Evolutionary conservation across 2,113 vertebrate species (phyloP).

Genomic region (Microcebus tavaratra): DNA sequence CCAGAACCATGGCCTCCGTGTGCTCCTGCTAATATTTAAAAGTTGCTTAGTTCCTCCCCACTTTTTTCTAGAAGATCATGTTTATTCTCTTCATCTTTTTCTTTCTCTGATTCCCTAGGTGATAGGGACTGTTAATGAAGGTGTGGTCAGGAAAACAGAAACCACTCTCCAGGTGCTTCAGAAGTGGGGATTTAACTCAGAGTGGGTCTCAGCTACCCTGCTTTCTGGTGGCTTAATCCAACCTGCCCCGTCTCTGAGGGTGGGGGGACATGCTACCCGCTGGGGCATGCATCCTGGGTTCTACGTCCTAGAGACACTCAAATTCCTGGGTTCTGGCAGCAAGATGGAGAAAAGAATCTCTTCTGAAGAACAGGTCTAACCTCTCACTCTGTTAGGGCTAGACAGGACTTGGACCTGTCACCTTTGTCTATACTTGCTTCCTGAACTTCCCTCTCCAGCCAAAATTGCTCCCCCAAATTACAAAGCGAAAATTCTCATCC

Average conservation of each 20-base stretch:
- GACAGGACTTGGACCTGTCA: background rate
- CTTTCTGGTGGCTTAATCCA: background rate
- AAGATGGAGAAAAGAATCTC: background rate
- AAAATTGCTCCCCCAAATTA: background rate
- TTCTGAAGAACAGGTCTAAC: background rate
- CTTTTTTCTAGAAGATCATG: background rate
- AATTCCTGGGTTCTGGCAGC: background rate
- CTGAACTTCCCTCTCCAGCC: background rate
- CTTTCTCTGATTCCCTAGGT: background rate
- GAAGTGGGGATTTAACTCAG: background rate
- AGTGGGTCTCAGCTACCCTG: background rate
- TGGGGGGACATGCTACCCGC: no score
- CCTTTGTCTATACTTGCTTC: background rate
- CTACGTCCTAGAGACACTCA: no score
- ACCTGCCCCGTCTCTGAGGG: background rate
- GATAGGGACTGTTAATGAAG: background rate
- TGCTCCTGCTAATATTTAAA: background rate
- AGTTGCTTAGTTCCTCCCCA: background rate
- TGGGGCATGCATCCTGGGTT: no score
- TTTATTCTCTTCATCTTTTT: background rate
- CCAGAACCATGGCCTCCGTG: background rate
- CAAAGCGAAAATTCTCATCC: background rate
- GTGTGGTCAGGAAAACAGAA: background rate
- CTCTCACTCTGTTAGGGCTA: background rate
- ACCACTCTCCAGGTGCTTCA: background rate